Percentiles rank a stretch among this genome's conserved stretches.
These are phyloP conservation scores for Drosophila hydei DNA, from an alignment of 1,140 invertebrate genomes.

Conservation along the genomic window DNA sequence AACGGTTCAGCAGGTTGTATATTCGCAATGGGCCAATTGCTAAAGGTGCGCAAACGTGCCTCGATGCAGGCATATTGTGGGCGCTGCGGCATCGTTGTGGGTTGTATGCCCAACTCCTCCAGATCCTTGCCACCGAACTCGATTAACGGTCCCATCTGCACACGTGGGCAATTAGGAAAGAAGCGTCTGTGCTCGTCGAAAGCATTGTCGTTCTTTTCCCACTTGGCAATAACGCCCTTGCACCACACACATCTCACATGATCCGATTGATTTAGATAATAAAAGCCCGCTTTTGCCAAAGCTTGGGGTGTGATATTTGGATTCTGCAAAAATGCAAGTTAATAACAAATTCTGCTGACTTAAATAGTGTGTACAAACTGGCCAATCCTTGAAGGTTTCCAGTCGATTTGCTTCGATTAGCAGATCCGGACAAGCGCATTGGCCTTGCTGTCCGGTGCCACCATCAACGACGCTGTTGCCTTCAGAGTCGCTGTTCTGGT, in stretches of 20 bases:
- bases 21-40: slow-evolving; percentile 87
- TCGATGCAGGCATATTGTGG: slow-evolving; percentile 87
- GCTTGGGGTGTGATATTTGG: slow-evolving; percentile 86
- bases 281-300: slow-evolving; percentile 91
- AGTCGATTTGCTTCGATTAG: slow-evolving; percentile 74
- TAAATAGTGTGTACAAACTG: slow-evolving; percentile 83
- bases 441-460: slow-evolving; percentile 6
- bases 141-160: slow-evolving; percentile 75
- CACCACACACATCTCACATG: slow-evolving; percentile 92
- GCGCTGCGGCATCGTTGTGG: slow-evolving; percentile 86
- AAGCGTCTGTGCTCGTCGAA: slow-evolving; percentile 89
- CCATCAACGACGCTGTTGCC: slow-evolving; percentile 58
- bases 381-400: slow-evolving; percentile 88
- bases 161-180: slow-evolving; percentile 88
- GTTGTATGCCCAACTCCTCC: slow-evolving; percentile 87
- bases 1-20: slow-evolving; percentile 88
- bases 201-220: slow-evolving; percentile 90
- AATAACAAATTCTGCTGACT: not conserved
- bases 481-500: slow-evolving; percentile 46
- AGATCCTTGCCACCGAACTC: slow-evolving; percentile 84
- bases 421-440: slow-evolving; percentile 59
- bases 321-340: slow-evolving; percentile 53
- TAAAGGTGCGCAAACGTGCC: slow-evolving; percentile 87
- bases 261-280: slow-evolving; percentile 84
- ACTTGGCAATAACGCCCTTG: slow-evolving; percentile 89